Conservation (phyloP, 2,113 vertebrate species). For the Protobothrops flavoviridis region DNA sequence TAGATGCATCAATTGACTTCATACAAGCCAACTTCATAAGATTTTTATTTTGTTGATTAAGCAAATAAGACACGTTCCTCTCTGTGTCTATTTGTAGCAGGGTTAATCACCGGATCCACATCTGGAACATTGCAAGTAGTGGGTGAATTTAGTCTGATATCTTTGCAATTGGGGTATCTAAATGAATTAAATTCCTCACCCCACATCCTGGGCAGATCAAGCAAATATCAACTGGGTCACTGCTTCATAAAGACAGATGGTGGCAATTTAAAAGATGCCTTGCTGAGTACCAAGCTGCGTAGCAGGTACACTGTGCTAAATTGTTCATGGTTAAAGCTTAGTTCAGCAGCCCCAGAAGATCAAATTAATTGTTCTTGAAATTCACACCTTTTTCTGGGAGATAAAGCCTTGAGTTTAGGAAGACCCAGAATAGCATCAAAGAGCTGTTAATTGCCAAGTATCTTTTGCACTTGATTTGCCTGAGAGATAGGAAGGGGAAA, state of each 20-base stretch:
- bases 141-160: constrained; percentile 12
- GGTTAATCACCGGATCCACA: background rate
- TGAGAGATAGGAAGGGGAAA: background rate
- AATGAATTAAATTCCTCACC: constrained; percentile 41
- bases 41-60: background rate
- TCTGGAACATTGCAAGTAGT: background rate
- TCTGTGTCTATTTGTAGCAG: accelerated
- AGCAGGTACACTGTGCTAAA: background rate
- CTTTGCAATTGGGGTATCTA: constrained; percentile 32
- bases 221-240: background rate
- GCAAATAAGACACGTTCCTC: accelerated
- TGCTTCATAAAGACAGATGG: background rate
- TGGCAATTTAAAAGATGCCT: constrained; percentile 20
- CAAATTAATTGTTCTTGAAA: constrained; percentile 22
- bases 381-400: background rate
- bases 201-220: background rate
- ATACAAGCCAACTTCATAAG: background rate
- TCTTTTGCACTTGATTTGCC: background rate
- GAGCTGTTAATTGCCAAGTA: background rate
- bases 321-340: constrained; percentile 27
- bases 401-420: background rate
- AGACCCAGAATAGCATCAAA: background rate
- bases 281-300: background rate
- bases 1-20: background rate
- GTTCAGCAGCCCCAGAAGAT: constrained; percentile 16